A percentile compares a stretch with the other conserved stretches of the same genome.
Evolutionary conservation across 2,797 vertebrate species (phyloP).

Genomic region (Xerus rutilus): DNA sequence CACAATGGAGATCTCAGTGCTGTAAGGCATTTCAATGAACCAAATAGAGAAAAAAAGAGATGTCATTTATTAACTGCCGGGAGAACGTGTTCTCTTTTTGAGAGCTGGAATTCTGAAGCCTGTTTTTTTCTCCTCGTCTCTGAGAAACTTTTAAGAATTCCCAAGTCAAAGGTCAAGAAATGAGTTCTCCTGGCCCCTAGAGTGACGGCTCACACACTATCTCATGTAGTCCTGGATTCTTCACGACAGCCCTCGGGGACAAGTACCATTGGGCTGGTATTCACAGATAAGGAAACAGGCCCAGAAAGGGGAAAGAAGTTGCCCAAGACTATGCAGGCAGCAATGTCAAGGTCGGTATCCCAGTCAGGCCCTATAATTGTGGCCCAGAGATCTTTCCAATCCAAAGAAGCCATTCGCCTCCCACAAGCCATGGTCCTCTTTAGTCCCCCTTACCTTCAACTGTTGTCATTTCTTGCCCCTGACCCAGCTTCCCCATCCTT

Average conservation of each 20-base stretch:
- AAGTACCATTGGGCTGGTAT: not conserved
- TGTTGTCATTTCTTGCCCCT: not conserved
- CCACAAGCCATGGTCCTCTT: not conserved
- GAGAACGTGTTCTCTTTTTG: slow-evolving; percentile 58
- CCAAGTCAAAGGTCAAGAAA: not conserved
- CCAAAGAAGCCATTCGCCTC: not conserved
- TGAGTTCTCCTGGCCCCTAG: not conserved
- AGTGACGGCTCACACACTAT: no score
- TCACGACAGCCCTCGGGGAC: not conserved
- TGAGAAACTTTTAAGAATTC: not conserved
- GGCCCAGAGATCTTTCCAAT: not conserved
- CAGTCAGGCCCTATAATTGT: not conserved
- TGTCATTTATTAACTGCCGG: not conserved
- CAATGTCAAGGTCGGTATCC: not conserved
- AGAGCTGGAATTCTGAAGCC: not conserved
- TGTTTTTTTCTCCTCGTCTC: not conserved
- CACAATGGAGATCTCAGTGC: not conserved
- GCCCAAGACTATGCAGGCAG: not conserved
- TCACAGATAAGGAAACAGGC: not conserved
- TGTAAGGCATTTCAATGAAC: slow-evolving; percentile 66
- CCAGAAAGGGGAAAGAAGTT: not conserved
- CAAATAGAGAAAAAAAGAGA: not conserved
- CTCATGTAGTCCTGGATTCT: not conserved
- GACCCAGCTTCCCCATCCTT: not conserved
- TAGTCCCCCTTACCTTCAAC: not conserved